Conservation (phyloP, 2,888 invertebrate genomes). For the Calameuta pallipes region DNA sequence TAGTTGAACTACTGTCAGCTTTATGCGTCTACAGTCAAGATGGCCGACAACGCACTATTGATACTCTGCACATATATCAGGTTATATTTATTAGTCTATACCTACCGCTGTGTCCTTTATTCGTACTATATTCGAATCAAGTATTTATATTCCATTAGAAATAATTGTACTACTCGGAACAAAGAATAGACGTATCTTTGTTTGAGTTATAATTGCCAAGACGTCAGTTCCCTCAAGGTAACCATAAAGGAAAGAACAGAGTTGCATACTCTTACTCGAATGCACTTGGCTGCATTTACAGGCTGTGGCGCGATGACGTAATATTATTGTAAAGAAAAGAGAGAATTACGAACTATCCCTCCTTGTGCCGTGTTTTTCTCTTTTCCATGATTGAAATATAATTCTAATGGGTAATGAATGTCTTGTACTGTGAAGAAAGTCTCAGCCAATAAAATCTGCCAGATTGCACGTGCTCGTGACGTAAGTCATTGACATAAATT, state of each 20-base stretch:
- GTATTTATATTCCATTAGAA: not conserved
- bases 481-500: not conserved
- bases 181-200: not conserved
- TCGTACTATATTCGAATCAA: not conserved
- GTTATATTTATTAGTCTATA: slow-evolving; percentile 65
- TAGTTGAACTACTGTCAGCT: slow-evolving; percentile 94
- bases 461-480: not conserved
- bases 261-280: not conserved
- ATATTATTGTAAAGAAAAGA: not conserved
- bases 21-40: slow-evolving; percentile 94
- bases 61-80: slow-evolving; percentile 93
- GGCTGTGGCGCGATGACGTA: not conserved
- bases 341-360: not conserved
- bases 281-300: not conserved
- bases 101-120: not conserved
- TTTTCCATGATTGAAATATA: not conserved
- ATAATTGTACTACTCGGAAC: not conserved
- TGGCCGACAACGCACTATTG: slow-evolving; percentile 86
- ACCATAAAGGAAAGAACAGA: not conserved
- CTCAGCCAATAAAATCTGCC: not conserved
- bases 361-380: not conserved
- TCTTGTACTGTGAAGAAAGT: not conserved
- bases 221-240: not conserved
- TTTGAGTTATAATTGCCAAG: not conserved
- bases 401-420: not conserved